Evolutionary conservation across 2,888 invertebrate genomes (phyloP).

Genomic region (Scrobipalpa atriplicella): DNA sequence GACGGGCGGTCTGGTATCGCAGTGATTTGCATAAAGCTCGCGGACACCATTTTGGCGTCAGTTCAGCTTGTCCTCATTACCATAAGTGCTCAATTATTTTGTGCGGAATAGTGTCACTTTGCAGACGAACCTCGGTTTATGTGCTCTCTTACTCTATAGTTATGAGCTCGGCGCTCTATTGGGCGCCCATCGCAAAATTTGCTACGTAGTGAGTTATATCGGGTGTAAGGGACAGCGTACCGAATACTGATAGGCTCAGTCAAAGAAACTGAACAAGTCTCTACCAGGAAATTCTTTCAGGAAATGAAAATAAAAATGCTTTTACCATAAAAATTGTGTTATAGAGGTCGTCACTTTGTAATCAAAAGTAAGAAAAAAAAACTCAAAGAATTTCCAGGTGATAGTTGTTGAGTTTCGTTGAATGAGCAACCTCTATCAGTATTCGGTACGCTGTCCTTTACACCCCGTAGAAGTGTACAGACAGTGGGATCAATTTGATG

Average conservation of each 20-base stretch:
- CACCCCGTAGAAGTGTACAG: too few species aligned
- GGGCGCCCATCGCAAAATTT: constrained; percentile 37
- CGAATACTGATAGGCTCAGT: not conserved
- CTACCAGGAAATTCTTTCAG: too few species aligned
- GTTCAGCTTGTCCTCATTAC: constrained; percentile 75
- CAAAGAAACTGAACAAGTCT: too few species aligned
- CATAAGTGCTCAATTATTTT: constrained; percentile 81
- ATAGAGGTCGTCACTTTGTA: too few species aligned
- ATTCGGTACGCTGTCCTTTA: too few species aligned
- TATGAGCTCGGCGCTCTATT: constrained; percentile 53
- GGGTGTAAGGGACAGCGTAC: not conserved
- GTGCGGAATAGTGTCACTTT: constrained; percentile 73
- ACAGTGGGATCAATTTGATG: too few species aligned
- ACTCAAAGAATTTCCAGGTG: too few species aligned
- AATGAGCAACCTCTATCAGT: too few species aligned
- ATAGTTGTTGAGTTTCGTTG: too few species aligned
- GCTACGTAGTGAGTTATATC: not conserved
- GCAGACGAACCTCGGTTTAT: constrained; percentile 71
- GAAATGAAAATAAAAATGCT: too few species aligned
- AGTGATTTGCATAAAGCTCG: constrained; percentile 73
- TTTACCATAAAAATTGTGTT: too few species aligned
- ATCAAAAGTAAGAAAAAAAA: too few species aligned
- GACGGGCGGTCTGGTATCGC: constrained; percentile 17
- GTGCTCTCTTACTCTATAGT: constrained; percentile 57
- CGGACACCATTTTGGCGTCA: constrained; percentile 74